Evolutionary conservation across 2,113 vertebrate genomes (phyloP).

Genomic region (Calypte anna): DNA sequence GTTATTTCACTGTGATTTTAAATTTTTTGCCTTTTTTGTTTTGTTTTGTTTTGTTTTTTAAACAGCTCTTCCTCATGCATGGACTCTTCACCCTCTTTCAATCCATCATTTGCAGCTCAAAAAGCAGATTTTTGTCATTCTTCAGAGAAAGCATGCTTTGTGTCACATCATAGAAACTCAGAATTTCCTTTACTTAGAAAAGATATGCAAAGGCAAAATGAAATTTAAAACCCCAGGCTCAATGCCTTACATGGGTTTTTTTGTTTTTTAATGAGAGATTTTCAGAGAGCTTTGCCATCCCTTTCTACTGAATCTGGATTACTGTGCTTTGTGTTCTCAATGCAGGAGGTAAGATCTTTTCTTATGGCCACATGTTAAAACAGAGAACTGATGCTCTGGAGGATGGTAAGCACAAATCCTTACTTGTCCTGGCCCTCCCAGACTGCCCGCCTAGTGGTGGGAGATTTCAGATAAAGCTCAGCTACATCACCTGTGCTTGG

Average conservation of each 20-base stretch:
- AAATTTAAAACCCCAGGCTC: not conserved
- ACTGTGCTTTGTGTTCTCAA: not conserved
- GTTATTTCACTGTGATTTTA: constrained; percentile 10
- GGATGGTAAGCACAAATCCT: not conserved
- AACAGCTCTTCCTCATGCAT: not conserved
- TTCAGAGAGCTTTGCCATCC: not conserved
- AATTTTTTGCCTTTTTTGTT: not conserved
- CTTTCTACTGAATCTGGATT: not conserved
- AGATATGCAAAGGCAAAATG: not conserved
- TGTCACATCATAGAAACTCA: not conserved
- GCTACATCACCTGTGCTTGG: not conserved
- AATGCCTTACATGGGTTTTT: not conserved
- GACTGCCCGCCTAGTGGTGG: not conserved
- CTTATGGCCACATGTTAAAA: not conserved
- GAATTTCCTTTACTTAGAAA: not conserved
- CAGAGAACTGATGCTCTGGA: not conserved
- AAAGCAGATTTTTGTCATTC: not conserved
- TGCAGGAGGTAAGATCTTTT: not conserved
- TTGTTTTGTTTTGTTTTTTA: not conserved
- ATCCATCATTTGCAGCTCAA: not conserved
- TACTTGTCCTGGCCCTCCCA: not conserved
- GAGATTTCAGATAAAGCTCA: not conserved
- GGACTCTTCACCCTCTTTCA: not conserved
- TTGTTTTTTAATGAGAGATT: not conserved
- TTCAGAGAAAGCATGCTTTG: not conserved